Conservation (phyloP, 2,113 vertebrate species). For the Maccullochella peelii region DNA sequence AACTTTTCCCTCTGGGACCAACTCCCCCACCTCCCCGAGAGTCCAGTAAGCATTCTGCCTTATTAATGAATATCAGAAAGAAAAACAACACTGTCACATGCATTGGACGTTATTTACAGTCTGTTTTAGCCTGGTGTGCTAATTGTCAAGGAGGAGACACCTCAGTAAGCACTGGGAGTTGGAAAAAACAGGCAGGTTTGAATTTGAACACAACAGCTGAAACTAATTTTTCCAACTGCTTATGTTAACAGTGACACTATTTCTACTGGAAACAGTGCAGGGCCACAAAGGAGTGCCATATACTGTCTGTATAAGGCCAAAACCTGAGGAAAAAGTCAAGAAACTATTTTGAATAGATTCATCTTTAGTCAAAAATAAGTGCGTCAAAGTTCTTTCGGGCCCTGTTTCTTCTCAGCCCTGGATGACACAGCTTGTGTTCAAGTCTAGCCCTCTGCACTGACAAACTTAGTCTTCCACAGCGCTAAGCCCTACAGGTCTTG, state of each 20-base stretch:
- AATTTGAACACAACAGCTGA: conserved; percentile 78
- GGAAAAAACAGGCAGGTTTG: conserved; percentile 63
- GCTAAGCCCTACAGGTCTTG: conserved; percentile 70
- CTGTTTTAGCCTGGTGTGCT: conserved; percentile 78
- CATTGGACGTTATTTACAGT: conserved; percentile 77
- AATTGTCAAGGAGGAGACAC: conserved; percentile 81
- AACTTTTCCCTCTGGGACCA: conserved; percentile 78
- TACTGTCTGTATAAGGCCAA: conserved; percentile 86
- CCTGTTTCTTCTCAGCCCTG: conserved; percentile 79
- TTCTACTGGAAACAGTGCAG: conserved; percentile 85
- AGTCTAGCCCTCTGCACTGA: conserved; percentile 41
- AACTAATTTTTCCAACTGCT: conserved; percentile 84
- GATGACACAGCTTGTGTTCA: conserved; percentile 55
- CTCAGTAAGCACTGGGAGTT: conserved; percentile 71
- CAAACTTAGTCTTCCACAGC: conserved; percentile 54
- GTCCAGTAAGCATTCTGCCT: conserved; percentile 80
- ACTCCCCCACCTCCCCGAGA: conserved; percentile 71
- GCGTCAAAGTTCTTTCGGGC: conserved; percentile 68
- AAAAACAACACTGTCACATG: conserved; percentile 84
- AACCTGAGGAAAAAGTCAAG: conserved; percentile 80
- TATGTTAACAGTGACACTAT: conserved; percentile 84
- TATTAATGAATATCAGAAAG: conserved; percentile 84
- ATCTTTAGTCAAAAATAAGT: conserved; percentile 72
- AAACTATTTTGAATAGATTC: conserved; percentile 81
- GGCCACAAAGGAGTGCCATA: conserved; percentile 54